A percentile compares a stretch with the other conserved stretches of the same genome.
Evolutionary conservation across 2,113 vertebrate genomes (phyloP).

Genomic region (Lota lota): DNA sequence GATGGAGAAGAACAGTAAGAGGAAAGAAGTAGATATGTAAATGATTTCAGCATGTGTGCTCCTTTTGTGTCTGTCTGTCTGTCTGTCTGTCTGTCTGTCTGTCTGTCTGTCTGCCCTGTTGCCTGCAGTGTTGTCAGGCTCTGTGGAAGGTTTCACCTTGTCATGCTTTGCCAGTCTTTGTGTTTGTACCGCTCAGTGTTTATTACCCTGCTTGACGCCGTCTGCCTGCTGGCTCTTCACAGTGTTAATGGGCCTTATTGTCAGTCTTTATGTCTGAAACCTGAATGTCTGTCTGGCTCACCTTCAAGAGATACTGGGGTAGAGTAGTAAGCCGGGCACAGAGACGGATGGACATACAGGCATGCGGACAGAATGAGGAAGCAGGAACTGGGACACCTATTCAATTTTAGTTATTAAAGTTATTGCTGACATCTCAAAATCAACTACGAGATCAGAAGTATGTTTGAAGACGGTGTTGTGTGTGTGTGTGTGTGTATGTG

Average conservation of each 20-base stretch:
- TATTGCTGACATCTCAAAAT: no score
- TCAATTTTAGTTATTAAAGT: no score
- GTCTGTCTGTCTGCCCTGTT: background rate
- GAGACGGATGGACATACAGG: background rate
- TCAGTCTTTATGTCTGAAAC: background rate
- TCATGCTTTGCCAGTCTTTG: background rate
- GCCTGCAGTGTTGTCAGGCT: background rate
- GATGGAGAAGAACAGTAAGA: background rate
- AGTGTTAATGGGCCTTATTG: background rate
- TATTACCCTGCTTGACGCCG: background rate
- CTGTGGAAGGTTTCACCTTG: background rate
- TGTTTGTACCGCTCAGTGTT: background rate
- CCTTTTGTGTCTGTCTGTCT: background rate
- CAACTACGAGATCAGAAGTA: no score
- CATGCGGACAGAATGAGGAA: background rate
- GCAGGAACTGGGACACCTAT: no score
- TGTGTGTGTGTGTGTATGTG: no score
- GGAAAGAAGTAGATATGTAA: background rate
- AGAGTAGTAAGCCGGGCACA: background rate
- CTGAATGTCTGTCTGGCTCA: no score
- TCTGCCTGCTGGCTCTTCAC: background rate
- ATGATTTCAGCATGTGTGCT: background rate
- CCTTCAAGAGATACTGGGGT: background rate
- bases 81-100: background rate
- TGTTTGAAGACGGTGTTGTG: no score